These are phyloP conservation scores for Ormyrus labotus DNA, from an alignment of 2,888 invertebrate species.

Conservation along the genomic window DNA sequence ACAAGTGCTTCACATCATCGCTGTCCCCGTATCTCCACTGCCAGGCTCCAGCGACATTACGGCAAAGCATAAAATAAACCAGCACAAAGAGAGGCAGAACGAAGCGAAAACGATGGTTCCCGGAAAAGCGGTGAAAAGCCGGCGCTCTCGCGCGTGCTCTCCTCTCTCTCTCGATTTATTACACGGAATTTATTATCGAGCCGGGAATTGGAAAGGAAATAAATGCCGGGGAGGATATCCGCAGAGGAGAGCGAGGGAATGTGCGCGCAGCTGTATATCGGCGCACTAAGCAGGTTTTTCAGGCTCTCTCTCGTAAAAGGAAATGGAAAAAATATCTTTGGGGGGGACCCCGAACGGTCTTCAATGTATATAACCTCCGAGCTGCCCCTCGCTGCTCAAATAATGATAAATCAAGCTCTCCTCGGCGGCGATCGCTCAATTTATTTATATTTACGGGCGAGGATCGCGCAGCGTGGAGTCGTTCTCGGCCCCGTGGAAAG, in stretches of 20 bases:
- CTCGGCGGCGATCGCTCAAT: conserved; percentile 43
- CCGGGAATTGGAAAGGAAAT: conserved; percentile 22
- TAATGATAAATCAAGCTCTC: conserved; percentile 40
- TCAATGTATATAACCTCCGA: neutral
- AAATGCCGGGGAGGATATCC: conserved; percentile 39
- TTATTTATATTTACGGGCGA: conserved; percentile 52
- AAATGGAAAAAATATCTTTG: conserved; percentile 62
- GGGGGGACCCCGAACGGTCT: conserved; percentile 2
- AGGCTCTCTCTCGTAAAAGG: conserved; percentile 57
- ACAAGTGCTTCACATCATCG: too few species aligned
- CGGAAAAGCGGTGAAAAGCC: neutral
- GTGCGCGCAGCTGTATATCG: conserved; percentile 38
- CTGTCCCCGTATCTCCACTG: too few species aligned
- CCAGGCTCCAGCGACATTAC: too few species aligned
- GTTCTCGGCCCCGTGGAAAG: neutral
- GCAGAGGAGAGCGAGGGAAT: neutral
- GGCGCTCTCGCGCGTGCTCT: neutral
- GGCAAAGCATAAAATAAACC: too few species aligned
- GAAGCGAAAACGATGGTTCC: neutral
- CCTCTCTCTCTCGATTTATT: conserved; percentile 2
- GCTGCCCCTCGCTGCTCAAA: neutral
- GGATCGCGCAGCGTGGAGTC: neutral
- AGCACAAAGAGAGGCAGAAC: too few species aligned
- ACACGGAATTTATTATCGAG: conserved; percentile 16
- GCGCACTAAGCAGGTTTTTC: conserved; percentile 60